Base-by-base conservation (phyloP, 2,888 invertebrate genomes). In the Dryocosmus kuriphilus region DNA sequence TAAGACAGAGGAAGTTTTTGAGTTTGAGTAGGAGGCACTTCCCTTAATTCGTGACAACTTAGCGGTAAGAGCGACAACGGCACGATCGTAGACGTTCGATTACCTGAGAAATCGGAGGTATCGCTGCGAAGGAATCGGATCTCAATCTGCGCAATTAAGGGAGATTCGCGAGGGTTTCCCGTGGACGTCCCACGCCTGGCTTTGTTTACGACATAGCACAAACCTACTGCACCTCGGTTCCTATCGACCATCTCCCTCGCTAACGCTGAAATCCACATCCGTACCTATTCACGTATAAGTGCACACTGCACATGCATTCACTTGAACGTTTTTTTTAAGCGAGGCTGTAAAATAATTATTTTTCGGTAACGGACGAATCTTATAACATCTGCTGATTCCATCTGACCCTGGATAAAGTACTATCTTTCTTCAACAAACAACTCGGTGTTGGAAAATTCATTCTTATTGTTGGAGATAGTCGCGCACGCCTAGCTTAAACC, bases 121-220 rank as follows among this genome's bases (percentile, higher is more conserved):
- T 85, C 86, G 35, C 79, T 80, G 62, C 74, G 77, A 61, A 51
- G 71, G 79, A 81, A 86, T 86, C 86, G 83, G 77, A 82, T 75
- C 81, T 83, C 84, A 85, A 89, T 88, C 87, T 86, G 85, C 82
- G 83, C 88, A 89, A 89, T 89, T 88, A 88, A 89, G 88, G 85
- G 83, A 85, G 83, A 83, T 87, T 84, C 84, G 80, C 82, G 82
- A 82, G 81, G 81, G 80, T 85, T 83, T 83, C 82, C 83, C 81
- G 82, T 80, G 76, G 78, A 83, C 89, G 78, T 87, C 89, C 89
- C 87, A 89, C 89, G 89, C 89, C 81, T 80, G 83, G 80, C 85
- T 89, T 89, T 88, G 87, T 89, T 89, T 89, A 88, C 88, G 86
- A 86, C 82, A 51, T 83, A 78, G 79, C 57, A 79, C 82, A 85